Evolutionary conservation across 2,888 invertebrate genomes (phyloP).

Genomic region (Saturnia japonica): DNA sequence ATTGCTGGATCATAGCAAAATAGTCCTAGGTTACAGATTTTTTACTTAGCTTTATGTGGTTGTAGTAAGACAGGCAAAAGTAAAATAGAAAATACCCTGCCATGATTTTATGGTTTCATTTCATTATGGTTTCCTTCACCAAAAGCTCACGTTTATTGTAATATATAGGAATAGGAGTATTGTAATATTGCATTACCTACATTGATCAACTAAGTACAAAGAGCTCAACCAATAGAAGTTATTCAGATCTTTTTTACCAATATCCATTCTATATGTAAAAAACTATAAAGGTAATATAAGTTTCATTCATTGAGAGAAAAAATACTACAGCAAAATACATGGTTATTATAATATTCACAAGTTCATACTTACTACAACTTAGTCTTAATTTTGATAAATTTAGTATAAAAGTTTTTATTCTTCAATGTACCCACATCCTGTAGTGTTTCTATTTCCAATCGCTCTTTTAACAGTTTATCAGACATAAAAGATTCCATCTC

Average conservation of each 20-base stretch:
- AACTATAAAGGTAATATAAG: too few species aligned
- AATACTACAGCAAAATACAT: not conserved
- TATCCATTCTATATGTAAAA: too few species aligned
- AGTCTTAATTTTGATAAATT: slow-evolving; percentile 98
- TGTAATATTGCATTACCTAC: too few species aligned
- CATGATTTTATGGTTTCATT: not conserved
- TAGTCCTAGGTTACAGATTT: not conserved
- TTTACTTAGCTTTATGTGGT: not conserved
- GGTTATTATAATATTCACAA: not conserved
- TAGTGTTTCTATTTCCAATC: slow-evolving; percentile 95
- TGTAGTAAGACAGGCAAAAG: too few species aligned
- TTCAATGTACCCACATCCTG: slow-evolving; percentile 95
- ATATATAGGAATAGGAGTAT: too few species aligned
- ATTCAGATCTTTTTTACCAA: too few species aligned
- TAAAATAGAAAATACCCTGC: too few species aligned
- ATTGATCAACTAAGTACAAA: too few species aligned
- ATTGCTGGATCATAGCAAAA: not conserved
- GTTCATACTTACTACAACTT: slow-evolving; percentile 94
- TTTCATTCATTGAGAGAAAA: not conserved
- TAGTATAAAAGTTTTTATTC: slow-evolving; percentile 94
- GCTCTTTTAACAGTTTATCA: slow-evolving; percentile 93
- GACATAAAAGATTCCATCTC: slow-evolving; percentile 92
- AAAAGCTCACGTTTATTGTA: too few species aligned
- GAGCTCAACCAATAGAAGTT: too few species aligned
- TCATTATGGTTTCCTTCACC: too few species aligned